phyloP scores from a whole-genome alignment of 2,797 vertebrate genomes.

The Paratrypauchen microcephalus region DNA sequence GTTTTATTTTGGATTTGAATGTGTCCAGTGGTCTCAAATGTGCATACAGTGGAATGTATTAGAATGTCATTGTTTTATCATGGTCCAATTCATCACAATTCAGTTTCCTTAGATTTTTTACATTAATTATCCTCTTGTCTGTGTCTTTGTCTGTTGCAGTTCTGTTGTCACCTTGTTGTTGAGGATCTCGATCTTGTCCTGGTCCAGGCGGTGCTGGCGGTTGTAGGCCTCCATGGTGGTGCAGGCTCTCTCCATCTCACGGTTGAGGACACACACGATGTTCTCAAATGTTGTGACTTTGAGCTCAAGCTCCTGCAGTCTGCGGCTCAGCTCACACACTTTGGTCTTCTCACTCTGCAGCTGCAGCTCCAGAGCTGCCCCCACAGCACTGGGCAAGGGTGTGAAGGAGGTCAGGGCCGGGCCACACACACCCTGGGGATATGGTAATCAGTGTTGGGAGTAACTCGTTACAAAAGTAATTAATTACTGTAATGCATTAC shows the following conservation, averaged over 20 bases:
- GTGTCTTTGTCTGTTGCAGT: too few species aligned
- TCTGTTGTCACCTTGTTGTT: slow-evolving; percentile 83
- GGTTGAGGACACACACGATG: slow-evolving; percentile 94
- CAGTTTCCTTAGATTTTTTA: neutral
- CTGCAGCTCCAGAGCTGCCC: slow-evolving; percentile 76
- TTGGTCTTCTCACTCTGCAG: slow-evolving; percentile 79
- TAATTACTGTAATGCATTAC: too few species aligned
- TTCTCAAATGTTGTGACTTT: slow-evolving; percentile 93
- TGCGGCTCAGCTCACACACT: slow-evolving; percentile 78
- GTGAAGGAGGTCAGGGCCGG: slow-evolving; percentile 71
- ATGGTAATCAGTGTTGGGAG: too few species aligned
- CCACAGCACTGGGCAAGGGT: slow-evolving; percentile 70
- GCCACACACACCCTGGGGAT: slow-evolving; percentile 54
- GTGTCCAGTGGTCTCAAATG: too few species aligned
- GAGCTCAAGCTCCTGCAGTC: slow-evolving; percentile 86
- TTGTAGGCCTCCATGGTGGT: slow-evolving; percentile 87
- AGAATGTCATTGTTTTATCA: too few species aligned
- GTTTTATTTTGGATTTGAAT: too few species aligned
- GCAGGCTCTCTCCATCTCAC: slow-evolving; percentile 89
- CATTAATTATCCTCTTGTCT: too few species aligned
- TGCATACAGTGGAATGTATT: too few species aligned
- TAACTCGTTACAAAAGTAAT: too few species aligned
- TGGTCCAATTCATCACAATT: neutral
- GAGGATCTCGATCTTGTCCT: slow-evolving; percentile 92
- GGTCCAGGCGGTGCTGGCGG: slow-evolving; percentile 89